Conservation (phyloP, 37 sponge, comb jelly and placozoan genomes). For the Beroe forskalii region DNA sequence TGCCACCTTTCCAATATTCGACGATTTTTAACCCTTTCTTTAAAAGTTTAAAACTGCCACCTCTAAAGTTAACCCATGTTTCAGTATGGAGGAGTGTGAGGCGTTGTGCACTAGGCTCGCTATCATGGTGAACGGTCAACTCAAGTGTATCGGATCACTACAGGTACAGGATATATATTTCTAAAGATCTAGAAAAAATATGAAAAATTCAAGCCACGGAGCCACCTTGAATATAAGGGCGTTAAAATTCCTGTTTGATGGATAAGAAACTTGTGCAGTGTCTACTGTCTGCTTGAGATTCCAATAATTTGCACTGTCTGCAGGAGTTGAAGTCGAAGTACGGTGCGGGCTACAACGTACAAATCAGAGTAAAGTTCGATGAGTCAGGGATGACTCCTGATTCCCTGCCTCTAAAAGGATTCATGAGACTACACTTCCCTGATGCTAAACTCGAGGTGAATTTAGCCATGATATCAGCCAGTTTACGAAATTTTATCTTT, state of each 20-base stretch:
- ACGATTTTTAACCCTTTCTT: too few relatives aligned
- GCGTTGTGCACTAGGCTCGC: slow-evolving; percentile 95
- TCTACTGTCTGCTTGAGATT: too few relatives aligned
- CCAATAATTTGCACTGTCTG: not conserved
- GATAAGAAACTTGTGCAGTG: too few relatives aligned
- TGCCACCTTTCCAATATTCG: too few relatives aligned
- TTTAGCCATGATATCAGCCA: not conserved
- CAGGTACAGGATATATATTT: slow-evolving; percentile 65
- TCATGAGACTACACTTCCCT: slow-evolving; percentile 39
- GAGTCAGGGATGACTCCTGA: not conserved
- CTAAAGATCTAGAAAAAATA: not conserved
- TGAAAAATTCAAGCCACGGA: too few relatives aligned
- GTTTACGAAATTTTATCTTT: not conserved
- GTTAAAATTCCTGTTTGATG: too few relatives aligned
- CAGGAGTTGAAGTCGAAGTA: slow-evolving; percentile 43
- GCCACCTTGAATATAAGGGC: too few relatives aligned
- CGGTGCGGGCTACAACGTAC: slow-evolving; percentile 54
- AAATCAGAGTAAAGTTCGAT: not conserved
- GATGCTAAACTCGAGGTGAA: slow-evolving; percentile 34
- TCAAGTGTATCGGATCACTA: slow-evolving; percentile 93
- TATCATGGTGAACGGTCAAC: slow-evolving; percentile 94
- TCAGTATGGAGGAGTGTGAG: slow-evolving; percentile 97
- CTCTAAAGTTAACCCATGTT: not conserved
- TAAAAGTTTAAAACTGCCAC: too few relatives aligned
- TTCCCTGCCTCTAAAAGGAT: not conserved